Conservation (phyloP, 2,113 vertebrate genomes). For the Pristiophorus japonicus region DNA sequence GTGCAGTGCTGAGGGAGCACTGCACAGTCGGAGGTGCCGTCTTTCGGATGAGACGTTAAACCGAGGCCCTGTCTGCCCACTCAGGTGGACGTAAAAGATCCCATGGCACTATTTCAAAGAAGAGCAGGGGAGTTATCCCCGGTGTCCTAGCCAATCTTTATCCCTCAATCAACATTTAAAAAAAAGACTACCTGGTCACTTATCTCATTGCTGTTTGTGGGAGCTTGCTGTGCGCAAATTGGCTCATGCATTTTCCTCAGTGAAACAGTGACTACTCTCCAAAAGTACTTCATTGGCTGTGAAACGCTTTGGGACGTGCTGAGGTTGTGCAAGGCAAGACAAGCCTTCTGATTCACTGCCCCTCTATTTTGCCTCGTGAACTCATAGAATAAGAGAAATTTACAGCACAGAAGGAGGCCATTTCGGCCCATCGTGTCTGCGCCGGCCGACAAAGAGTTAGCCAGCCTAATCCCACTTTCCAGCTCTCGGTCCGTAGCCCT, state of each 20-base stretch:
- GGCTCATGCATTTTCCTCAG: neutral
- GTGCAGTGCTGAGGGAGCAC: neutral
- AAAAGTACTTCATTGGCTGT: no score
- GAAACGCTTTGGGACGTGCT: no score
- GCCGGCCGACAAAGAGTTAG: no score
- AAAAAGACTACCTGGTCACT: neutral
- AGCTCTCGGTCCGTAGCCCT: no score
- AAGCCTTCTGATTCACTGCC: no score
- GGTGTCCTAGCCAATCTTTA: neutral
- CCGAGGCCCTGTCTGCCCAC: neutral
- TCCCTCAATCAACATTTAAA: neutral
- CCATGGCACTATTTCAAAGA: neutral
- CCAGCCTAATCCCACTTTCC: no score
- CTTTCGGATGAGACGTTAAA: neutral
- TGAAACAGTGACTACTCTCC: neutral
- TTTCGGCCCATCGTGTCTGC: no score
- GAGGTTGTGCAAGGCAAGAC: no score
- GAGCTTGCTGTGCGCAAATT: neutral
- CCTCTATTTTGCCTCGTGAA: no score
- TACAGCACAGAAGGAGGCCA: no score
- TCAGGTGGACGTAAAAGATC: no score
- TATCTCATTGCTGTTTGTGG: neutral
- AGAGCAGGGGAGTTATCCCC: neutral
- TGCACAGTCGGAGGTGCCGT: neutral
- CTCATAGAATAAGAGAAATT: no score